Evolutionary conservation across 2,113 vertebrate genomes (phyloP).

Genomic region (Castor canadensis): DNA sequence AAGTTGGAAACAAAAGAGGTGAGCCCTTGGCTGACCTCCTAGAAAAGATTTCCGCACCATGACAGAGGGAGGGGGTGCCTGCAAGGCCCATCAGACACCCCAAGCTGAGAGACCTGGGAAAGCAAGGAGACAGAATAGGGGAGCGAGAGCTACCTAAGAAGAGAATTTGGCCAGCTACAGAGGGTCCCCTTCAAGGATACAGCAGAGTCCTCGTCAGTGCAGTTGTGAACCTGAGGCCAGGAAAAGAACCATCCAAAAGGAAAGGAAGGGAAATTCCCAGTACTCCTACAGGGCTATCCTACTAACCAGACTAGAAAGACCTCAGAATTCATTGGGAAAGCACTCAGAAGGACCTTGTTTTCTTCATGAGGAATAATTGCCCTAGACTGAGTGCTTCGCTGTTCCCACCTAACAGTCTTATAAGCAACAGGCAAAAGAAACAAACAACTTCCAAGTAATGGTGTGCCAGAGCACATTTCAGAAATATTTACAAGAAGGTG

Average conservation of each 20-base stretch:
- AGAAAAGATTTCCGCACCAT: neutral
- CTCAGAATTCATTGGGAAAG: neutral
- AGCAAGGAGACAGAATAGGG: neutral
- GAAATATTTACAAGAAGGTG: too few species aligned
- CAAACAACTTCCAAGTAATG: neutral
- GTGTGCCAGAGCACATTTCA: neutral
- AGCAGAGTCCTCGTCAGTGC: neutral
- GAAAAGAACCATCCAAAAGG: neutral
- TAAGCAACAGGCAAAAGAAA: constrained; percentile 13
- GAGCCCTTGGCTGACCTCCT: neutral
- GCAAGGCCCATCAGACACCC: neutral
- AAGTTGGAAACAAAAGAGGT: neutral
- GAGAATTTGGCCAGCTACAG: neutral
- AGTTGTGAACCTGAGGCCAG: neutral
- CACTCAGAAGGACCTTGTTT: neutral
- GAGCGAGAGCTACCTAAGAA: neutral
- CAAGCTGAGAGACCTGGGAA: neutral
- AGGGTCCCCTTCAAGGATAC: neutral
- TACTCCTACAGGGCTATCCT: neutral
- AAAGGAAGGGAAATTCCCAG: neutral
- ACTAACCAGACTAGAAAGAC: neutral
- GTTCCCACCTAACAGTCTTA: neutral
- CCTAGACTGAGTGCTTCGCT: neutral
- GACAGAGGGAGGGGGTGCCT: neutral
- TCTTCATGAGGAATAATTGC: neutral